Percentiles rank a stretch among this genome's conserved stretches.
phyloP scores from a whole-genome alignment of 2,113 vertebrate species.

The Perca schrenkii region DNA sequence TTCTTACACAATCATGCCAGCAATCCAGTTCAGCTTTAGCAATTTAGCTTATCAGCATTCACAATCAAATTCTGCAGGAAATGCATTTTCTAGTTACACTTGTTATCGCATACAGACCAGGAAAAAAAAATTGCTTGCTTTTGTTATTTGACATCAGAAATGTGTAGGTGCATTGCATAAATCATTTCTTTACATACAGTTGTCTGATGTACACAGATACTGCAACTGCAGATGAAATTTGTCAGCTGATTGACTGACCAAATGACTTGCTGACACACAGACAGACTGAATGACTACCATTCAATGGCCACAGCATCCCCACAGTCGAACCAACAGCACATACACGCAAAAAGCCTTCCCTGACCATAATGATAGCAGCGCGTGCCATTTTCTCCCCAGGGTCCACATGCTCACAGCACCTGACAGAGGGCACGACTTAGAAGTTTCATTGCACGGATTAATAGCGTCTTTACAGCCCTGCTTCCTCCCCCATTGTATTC shows the following conservation, averaged over 20 bases:
- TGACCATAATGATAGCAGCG: conserved; percentile 41
- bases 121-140: no score
- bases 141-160: no score
- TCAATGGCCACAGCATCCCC: not conserved
- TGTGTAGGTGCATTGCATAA: no score
- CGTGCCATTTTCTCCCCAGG: conserved; percentile 52
- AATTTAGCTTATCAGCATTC: no score
- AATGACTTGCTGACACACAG: conserved; percentile 7
- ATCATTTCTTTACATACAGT: no score
- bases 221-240: no score
- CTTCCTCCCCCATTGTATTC: conserved; percentile 68
- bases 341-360: conserved; percentile 1
- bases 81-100: no score
- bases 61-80: no score
- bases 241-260: not conserved
- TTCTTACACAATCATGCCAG: no score
- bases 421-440: conserved; percentile 62
- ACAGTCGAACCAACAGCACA: not conserved
- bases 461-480: conserved; percentile 65
- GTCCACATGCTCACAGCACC: conserved; percentile 52
- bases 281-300: not conserved
- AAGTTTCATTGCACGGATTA: conserved; percentile 70
- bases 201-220: no score
- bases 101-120: no score
- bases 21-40: no score